Evolutionary conservation across 2,113 vertebrate species (phyloP).

Genomic region (Forbesichthys agassizii): DNA sequence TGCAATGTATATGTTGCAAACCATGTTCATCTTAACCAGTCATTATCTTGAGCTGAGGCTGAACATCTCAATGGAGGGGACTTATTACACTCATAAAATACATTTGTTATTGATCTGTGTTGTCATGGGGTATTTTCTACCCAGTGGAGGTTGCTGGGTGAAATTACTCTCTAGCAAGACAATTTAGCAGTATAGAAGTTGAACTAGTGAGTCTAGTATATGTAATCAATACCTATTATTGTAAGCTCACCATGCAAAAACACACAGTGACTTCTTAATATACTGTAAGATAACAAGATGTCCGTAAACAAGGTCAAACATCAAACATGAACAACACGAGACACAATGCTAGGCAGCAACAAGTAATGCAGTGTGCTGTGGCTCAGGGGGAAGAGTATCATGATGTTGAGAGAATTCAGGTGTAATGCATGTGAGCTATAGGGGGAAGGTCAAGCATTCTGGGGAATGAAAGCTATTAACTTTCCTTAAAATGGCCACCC

Average conservation of each 20-base stretch:
- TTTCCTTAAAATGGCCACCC: constrained; percentile 34
- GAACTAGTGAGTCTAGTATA: too few species aligned
- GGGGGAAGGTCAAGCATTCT: constrained; percentile 63
- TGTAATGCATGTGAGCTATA: constrained; percentile 61
- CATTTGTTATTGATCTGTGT: too few species aligned
- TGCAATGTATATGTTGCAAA: neutral
- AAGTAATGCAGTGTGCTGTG: constrained; percentile 22
- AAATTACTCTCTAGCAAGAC: too few species aligned
- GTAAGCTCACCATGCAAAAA: neutral
- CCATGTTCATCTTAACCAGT: neutral
- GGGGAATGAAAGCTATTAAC: constrained; percentile 67
- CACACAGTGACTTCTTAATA: neutral
- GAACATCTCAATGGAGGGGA: neutral
- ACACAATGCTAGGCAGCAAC: neutral
- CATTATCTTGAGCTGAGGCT: neutral
- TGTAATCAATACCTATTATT: neutral
- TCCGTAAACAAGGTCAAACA: neutral
- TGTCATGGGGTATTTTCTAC: too few species aligned
- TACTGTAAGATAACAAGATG: neutral
- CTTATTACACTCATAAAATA: too few species aligned
- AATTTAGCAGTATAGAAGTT: too few species aligned
- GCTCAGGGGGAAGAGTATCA: constrained; percentile 33
- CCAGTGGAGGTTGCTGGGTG: too few species aligned
- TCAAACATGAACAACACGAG: constrained; percentile 3
- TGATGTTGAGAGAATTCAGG: constrained; percentile 54